phyloP scores from a whole-genome alignment of 1,140 invertebrate species.

The Phymorhynchus buccinoides region DNA sequence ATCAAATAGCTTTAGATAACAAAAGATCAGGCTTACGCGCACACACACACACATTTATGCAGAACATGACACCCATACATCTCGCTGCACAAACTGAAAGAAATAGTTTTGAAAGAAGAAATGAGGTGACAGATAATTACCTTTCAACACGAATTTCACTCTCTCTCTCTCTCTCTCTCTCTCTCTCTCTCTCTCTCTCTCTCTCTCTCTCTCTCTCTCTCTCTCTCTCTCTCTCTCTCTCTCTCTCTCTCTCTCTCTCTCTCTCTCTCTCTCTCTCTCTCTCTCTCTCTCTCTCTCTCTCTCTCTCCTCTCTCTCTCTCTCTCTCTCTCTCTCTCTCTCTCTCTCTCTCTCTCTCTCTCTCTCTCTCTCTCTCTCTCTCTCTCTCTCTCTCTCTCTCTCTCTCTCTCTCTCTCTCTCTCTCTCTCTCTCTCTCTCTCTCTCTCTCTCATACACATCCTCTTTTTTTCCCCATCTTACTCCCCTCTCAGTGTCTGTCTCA shows the following conservation, averaged over 20 bases:
- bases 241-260: slow-evolving; percentile 12
- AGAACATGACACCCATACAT: too few relatives aligned
- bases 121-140: background rate
- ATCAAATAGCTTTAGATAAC: too few relatives aligned
- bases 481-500: background rate
- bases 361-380: background rate
- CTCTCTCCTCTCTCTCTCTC: slow-evolving; percentile 9
- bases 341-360: slow-evolving; percentile 19
- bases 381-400: slow-evolving; percentile 1
- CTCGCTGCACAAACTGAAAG: too few relatives aligned
- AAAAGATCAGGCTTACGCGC: too few relatives aligned
- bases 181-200: background rate
- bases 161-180: background rate
- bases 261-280: background rate
- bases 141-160: background rate
- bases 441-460: too few relatives aligned
- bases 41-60: too few relatives aligned
- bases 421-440: too few relatives aligned
- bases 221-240: slow-evolving; percentile 20
- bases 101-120: too few relatives aligned
- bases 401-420: background rate
- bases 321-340: background rate
- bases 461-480: background rate
- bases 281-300: slow-evolving; percentile 12
- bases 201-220: background rate